Conservation (phyloP, 64 coral and sea anemone genomes). For the Dendrophyllia cribrosa region DNA sequence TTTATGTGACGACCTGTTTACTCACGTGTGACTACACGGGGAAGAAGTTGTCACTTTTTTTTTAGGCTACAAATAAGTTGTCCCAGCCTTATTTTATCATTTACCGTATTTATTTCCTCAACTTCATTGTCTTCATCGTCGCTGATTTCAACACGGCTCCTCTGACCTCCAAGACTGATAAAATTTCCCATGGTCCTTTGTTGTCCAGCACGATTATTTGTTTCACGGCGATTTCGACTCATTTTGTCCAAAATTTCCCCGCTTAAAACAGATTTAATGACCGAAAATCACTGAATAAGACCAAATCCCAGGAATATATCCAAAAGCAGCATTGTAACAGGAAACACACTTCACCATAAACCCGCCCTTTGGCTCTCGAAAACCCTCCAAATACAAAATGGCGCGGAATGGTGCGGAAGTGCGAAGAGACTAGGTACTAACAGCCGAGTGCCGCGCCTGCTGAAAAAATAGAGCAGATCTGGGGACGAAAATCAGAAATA, state of each 20-base stretch:
- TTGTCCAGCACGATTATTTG: background rate
- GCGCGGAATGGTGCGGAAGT: background rate
- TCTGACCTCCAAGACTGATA: background rate
- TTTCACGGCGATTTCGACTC: constrained; percentile 11
- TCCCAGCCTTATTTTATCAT: too few relatives aligned
- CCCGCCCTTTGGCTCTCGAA: too few relatives aligned
- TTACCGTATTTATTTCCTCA: constrained; percentile 16
- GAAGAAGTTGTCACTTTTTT: too few relatives aligned
- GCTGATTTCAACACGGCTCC: background rate
- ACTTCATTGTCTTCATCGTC: constrained; percentile 37
- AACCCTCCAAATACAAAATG: constrained; percentile 21
- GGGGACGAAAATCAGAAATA: too few relatives aligned
- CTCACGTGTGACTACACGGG: too few relatives aligned
- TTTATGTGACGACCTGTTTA: too few relatives aligned
- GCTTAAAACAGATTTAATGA: background rate
- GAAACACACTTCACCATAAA: background rate
- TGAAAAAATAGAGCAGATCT: too few relatives aligned
- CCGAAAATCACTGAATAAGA: background rate
- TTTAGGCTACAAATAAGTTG: too few relatives aligned
- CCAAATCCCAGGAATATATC: background rate
- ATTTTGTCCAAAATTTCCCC: background rate
- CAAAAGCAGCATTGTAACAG: background rate
- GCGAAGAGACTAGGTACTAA: constrained; percentile 2
- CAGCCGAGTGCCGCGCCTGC: background rate
- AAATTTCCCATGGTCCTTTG: constrained; percentile 13